Percentiles rank a stretch among this genome's conserved stretches.
Evolutionary conservation across 2,888 invertebrate species (phyloP).

Genomic region (Lumbricus terrestris): DNA sequence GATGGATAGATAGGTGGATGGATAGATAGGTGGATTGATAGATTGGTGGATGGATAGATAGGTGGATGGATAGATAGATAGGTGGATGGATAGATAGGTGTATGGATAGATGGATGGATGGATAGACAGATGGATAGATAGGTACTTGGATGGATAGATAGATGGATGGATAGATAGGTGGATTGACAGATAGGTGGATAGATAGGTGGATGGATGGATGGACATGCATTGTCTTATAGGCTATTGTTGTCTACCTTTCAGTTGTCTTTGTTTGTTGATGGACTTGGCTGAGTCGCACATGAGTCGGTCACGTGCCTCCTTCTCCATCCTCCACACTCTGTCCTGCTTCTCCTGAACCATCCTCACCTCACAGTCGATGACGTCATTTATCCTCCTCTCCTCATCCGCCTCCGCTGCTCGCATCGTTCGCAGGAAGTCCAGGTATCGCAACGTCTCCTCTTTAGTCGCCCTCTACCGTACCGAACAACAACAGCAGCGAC

Average conservation of each 20-base stretch:
- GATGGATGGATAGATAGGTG: too few species aligned
- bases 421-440: not conserved
- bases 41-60: too few species aligned
- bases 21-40: too few species aligned
- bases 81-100: too few species aligned
- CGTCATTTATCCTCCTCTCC: not conserved
- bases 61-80: too few species aligned
- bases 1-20: too few species aligned
- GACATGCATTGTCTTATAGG: too few species aligned
- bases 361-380: not conserved
- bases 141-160: too few species aligned
- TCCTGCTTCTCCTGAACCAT: not conserved
- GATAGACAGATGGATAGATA: too few species aligned
- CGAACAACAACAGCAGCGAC: not conserved
- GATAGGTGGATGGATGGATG: too few species aligned
- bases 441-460: not conserved
- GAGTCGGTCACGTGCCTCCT: not conserved
- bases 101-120: too few species aligned
- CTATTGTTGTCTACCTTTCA: not conserved
- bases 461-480: not conserved
- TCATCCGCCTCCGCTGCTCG: not conserved
- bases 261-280: not conserved
- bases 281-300: not conserved
- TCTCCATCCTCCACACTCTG: not conserved
- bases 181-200: too few species aligned